phyloP scores from a whole-genome alignment of 2,113 vertebrate species.

The Gymnocephalus cernua region DNA sequence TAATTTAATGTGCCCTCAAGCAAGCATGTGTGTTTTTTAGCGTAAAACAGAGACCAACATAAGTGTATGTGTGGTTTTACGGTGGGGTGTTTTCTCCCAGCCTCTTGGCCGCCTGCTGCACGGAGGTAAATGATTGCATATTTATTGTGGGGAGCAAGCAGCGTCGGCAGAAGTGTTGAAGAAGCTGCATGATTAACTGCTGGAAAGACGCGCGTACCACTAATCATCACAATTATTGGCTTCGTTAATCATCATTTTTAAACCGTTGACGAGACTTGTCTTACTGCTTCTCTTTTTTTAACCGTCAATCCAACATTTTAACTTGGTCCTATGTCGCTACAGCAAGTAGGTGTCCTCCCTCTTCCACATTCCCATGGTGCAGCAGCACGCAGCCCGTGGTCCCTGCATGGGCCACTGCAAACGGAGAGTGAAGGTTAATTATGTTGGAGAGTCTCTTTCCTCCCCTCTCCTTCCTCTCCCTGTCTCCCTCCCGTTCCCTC shows the following conservation, averaged over 20 bases:
- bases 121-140: constrained; percentile 93
- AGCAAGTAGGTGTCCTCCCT: constrained; percentile 82
- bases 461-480: constrained; percentile 87
- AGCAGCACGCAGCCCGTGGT: constrained; percentile 86
- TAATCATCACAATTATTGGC: constrained; percentile 94
- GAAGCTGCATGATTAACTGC: constrained; percentile 92
- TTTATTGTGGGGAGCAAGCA: constrained; percentile 92
- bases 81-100: constrained; percentile 45
- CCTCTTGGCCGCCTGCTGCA: constrained; percentile 78
- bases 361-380: constrained; percentile 89
- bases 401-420: constrained; percentile 88
- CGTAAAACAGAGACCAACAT: constrained; percentile 52
- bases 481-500: constrained; percentile 68
- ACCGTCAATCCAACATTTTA: constrained; percentile 45
- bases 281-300: constrained; percentile 40
- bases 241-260: constrained; percentile 94
- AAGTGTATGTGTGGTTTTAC: constrained; percentile 54
- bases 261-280: constrained; percentile 87
- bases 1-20: constrained; percentile 55
- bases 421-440: constrained; percentile 97
- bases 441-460: constrained; percentile 92
- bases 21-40: constrained; percentile 47
- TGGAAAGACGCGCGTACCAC: constrained; percentile 88
- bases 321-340: constrained; percentile 50
- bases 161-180: constrained; percentile 71